Evolutionary conservation across 37 sponge, comb jelly and placozoan species (phyloP).

Genomic region (Aplysina aerophoba): DNA sequence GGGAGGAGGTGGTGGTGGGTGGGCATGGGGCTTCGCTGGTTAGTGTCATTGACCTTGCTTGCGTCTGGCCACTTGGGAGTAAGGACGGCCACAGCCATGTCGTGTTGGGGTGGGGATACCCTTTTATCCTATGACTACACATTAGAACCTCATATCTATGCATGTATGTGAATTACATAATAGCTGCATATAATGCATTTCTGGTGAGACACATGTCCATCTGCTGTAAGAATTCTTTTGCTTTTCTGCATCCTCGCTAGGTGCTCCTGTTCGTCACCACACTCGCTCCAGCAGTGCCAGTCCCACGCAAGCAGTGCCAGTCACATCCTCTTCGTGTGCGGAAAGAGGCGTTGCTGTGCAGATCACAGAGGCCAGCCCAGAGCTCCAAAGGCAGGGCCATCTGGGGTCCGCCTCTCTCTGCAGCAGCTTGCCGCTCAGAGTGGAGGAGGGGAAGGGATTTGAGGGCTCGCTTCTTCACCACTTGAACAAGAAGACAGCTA

Average conservation of each 20-base stretch:
- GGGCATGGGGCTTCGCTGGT: too few relatives aligned
- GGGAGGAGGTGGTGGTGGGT: not conserved
- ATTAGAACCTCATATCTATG: too few relatives aligned
- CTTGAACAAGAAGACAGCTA: not conserved
- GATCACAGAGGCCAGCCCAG: slow-evolving; percentile 14
- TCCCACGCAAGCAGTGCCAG: not conserved
- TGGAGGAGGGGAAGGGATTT: not conserved
- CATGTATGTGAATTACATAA: too few relatives aligned
- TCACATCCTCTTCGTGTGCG: not conserved
- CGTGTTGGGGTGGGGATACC: too few relatives aligned
- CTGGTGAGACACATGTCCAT: too few relatives aligned
- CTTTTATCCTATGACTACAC: too few relatives aligned
- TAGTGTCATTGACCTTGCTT: too few relatives aligned
- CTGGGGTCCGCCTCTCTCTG: not conserved
- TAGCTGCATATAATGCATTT: too few relatives aligned
- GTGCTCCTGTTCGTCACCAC: not conserved
- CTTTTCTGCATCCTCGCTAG: not conserved
- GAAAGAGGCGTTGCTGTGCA: not conserved
- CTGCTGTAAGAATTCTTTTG: not conserved
- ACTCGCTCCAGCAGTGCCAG: slow-evolving; percentile 15
- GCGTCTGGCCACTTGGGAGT: too few relatives aligned
- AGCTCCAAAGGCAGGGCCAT: not conserved
- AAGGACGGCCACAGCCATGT: too few relatives aligned
- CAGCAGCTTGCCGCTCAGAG: not conserved
- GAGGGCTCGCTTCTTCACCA: not conserved